phyloP scores from a whole-genome alignment of 2,888 invertebrate genomes.

The Pteria penguin region DNA sequence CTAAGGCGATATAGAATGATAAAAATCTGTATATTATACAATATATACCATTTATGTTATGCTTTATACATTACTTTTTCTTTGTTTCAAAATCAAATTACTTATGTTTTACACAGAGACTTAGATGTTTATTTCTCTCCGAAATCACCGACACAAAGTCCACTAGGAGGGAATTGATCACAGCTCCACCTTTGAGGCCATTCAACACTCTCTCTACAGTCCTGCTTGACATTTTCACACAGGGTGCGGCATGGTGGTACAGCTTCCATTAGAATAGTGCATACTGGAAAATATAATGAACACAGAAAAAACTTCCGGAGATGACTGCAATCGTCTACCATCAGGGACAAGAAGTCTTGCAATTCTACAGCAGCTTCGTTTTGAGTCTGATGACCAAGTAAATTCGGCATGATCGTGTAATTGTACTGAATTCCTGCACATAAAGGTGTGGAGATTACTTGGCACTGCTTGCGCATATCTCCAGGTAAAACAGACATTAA shows the following conservation, averaged over 20 bases:
- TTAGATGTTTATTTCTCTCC: too few species aligned
- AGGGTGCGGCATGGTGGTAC: conserved; percentile 94
- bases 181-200: conserved; percentile 96
- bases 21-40: too few species aligned
- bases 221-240: conserved; percentile 91
- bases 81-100: too few species aligned
- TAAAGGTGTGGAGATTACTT: conserved; percentile 94
- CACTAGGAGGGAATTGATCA: conserved; percentile 88
- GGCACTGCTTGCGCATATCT: too few species aligned
- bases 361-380: conserved; percentile 96
- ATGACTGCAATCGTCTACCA: conserved; percentile 96
- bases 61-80: too few species aligned
- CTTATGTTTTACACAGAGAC: too few species aligned
- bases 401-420: conserved; percentile 97
- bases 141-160: conserved; percentile 82
- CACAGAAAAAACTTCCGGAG: conserved; percentile 97
- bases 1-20: too few species aligned
- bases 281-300: conserved; percentile 96
- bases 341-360: conserved; percentile 94
- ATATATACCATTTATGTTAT: too few species aligned
- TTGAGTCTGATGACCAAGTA: conserved; percentile 91
- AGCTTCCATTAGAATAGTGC: conserved; percentile 93
- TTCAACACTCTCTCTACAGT: conserved; percentile 92
- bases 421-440: conserved; percentile 97
- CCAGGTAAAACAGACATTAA: too few species aligned